These are phyloP conservation scores for Drosophila pectinifera DNA, from an alignment of 1,140 invertebrate species.

Conservation along the genomic window DNA sequence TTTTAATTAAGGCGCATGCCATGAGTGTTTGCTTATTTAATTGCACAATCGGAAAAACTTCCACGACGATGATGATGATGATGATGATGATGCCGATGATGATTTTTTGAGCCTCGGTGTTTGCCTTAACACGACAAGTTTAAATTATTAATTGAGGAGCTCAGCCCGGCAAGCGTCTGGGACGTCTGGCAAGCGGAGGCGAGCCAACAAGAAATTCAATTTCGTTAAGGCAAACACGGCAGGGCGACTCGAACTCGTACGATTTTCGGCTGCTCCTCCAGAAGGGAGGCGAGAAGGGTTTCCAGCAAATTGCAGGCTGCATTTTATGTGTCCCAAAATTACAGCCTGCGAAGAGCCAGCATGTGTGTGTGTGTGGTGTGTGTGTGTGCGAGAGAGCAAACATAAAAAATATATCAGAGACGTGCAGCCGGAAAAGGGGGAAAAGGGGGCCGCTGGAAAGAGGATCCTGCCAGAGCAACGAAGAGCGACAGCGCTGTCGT, in stretches of 20 bases:
- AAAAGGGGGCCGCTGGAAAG: neutral
- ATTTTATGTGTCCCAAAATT: constrained; percentile 78
- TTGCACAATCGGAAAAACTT: constrained; percentile 76
- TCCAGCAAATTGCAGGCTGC: constrained; percentile 74
- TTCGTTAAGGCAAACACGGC: constrained; percentile 78
- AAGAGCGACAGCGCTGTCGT: constrained; percentile 61
- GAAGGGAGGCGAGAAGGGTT: constrained; percentile 16
- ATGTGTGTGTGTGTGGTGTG: constrained; percentile 6
- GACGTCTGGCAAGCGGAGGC: constrained; percentile 8
- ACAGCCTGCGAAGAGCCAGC: constrained; percentile 49
- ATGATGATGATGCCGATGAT: constrained; percentile 11
- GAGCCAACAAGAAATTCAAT: constrained; percentile 75
- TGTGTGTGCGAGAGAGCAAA: constrained; percentile 27
- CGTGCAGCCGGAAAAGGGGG: constrained; percentile 20
- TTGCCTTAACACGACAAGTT: constrained; percentile 78
- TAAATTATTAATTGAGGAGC: constrained; percentile 67
- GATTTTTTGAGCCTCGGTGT: constrained; percentile 56
- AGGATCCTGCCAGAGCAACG: constrained; percentile 38
- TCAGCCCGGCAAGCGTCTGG: no score
- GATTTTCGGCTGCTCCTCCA: constrained; percentile 67
- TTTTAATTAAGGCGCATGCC: constrained; percentile 73
- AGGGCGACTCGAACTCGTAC: constrained; percentile 25
- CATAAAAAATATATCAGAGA: constrained; percentile 64
- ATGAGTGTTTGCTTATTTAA: constrained; percentile 76
- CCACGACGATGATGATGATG: constrained; percentile 10